Evolutionary conservation across 2,888 invertebrate genomes (phyloP), one percentile per base, ranked within the genome.

Genomic region (Ametastegia equiseti): DNA sequence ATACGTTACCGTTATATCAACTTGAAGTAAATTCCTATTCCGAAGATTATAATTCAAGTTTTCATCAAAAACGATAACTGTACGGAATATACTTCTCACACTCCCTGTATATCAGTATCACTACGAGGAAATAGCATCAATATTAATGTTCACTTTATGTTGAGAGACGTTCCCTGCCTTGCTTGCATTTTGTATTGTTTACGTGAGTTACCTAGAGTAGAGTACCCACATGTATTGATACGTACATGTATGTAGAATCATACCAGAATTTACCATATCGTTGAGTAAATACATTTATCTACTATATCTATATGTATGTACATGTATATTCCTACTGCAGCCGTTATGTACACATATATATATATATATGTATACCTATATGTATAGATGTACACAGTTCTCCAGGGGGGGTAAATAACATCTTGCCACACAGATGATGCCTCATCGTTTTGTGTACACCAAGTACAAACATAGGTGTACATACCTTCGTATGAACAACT

Each of bases 91-190:
- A n/a, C n/a, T n/a, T n/a, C n/a, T n/a, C n/a, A n/a, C n/a, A n/a
- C n/a, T 36, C 6, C 2, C 19, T 23, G 27, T 13, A 1, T 3
- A 9, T 57, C 23, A 1, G 7, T 50, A 57, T 30, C 2, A 27
- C 13, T 30, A 30, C 13, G 30, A 30, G 15, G 5, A 60, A 30
- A 15, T 23, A 30, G 60, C 30, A 60, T 60, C 30, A 60, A 60
- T 60, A 60, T 60, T 60, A 30, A 60, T 60, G 60, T 23, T 60
- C 27, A 60, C 30, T 27, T 60, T 60, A 30, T 9, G 60, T 60
- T 15, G 30, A 30, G 15, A 60, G 1, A 60, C 15, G 57, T 54
- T 54, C 60, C 4, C 23, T 11, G 19, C 7, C 60, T 3, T 9
- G 6, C 30, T 60, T 23, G 30, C 60, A 27, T 5, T 19, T 15